Conservation (phyloP, 1,140 invertebrate genomes). For the Penaeus chinensis region DNA sequence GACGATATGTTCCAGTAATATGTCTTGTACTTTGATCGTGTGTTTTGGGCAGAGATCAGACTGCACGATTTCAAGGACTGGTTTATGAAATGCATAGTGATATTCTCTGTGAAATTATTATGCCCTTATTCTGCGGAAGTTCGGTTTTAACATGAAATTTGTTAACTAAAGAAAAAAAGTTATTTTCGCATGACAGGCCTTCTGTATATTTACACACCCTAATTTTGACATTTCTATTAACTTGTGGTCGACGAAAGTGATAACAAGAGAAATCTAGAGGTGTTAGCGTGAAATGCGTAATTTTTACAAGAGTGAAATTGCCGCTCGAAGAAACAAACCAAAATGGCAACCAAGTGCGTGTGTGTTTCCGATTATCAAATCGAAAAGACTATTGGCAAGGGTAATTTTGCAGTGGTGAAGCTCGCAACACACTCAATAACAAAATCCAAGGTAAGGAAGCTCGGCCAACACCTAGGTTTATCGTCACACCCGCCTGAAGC, state of each 20-base stretch:
- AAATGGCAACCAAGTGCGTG: conserved; percentile 63
- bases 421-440: conserved; percentile 97
- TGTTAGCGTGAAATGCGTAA: conserved; percentile 26
- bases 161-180: too few relatives aligned
- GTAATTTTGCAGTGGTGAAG: conserved; percentile 99
- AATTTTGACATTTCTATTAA: not conserved
- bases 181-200: not conserved
- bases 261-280: not conserved
- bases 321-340: conserved; percentile 29
- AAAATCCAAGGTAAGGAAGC: conserved; percentile 91
- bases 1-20: conserved; percentile 58
- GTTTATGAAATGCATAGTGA: not conserved
- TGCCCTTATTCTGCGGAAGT: too few relatives aligned
- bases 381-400: conserved; percentile 81
- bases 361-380: conserved; percentile 63
- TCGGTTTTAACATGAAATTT: too few relatives aligned
- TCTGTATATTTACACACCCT: too few relatives aligned
- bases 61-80: not conserved
- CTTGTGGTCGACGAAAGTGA: not conserved
- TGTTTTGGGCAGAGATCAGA: not conserved
- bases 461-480: conserved; percentile 37
- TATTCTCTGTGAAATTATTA: too few relatives aligned
- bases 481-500: conserved; percentile 31
- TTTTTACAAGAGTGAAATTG: conserved; percentile 52
- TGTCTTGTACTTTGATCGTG: conserved; percentile 27